Conservation (phyloP, 2,113 vertebrate genomes). For the Gymnobelideus leadbeateri region DNA sequence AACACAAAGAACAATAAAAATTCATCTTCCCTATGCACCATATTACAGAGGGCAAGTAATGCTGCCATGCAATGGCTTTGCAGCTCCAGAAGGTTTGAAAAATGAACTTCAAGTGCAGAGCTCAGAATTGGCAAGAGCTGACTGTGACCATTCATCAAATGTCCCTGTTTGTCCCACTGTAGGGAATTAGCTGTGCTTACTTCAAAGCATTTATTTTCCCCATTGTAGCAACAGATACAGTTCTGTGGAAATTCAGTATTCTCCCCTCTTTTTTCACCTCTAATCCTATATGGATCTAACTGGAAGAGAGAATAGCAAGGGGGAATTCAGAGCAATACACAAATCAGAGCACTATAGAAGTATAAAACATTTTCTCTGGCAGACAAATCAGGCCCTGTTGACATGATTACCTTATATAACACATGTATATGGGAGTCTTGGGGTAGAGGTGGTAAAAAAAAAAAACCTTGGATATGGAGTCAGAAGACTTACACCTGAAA, state of each 20-base stretch:
- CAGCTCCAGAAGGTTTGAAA: neutral
- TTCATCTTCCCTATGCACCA: neutral
- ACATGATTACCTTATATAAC: neutral
- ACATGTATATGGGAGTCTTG: neutral
- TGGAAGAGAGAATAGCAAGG: neutral
- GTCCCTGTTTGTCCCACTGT: neutral
- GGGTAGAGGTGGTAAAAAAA: neutral
- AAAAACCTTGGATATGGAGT: neutral
- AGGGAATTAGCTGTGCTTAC: neutral
- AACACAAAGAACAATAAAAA: neutral
- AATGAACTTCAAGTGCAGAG: neutral
- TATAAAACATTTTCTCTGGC: neutral
- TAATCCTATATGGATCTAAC: neutral
- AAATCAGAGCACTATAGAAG: neutral
- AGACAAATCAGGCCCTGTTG: neutral
- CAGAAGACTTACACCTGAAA: neutral
- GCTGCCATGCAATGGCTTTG: neutral
- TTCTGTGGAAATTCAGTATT: neutral
- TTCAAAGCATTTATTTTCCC: neutral
- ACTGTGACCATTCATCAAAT: neutral
- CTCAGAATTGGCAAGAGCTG: neutral
- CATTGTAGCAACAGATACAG: neutral
- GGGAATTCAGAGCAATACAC: neutral
- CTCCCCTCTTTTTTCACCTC: neutral
- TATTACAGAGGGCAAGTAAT: neutral